Percentiles rank a stretch among this genome's conserved stretches.
phyloP scores from a whole-genome alignment of 2,113 vertebrate species.

The Indicator indicator region DNA sequence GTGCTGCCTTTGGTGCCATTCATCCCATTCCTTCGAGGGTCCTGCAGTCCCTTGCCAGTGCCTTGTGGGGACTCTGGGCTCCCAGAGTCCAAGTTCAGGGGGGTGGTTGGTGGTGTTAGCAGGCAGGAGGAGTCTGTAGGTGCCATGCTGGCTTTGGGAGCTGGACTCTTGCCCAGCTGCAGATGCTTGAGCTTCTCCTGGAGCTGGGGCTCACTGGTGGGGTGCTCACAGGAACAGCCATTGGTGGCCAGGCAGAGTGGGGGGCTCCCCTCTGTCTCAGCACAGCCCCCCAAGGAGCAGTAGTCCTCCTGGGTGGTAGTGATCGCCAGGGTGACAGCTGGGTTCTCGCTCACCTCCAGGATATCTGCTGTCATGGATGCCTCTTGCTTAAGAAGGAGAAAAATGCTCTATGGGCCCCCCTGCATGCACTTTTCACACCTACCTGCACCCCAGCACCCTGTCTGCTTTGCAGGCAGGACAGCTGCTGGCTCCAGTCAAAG shows the following conservation, averaged over 20 bases:
- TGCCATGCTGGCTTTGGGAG: neutral
- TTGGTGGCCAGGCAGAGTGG: neutral
- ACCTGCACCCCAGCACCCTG: neutral
- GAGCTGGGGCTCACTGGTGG: conserved; percentile 28
- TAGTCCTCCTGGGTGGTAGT: neutral
- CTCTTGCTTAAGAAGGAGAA: conserved; percentile 74
- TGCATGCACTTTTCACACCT: accelerated
- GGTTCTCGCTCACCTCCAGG: conserved; percentile 52
- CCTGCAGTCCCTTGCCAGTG: conserved; percentile 64
- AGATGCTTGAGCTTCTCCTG: conserved; percentile 74
- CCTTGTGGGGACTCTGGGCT: conserved; percentile 54
- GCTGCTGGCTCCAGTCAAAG: neutral
- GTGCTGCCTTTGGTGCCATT: neutral
- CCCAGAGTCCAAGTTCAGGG: conserved; percentile 76
- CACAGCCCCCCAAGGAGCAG: neutral
- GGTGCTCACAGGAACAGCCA: neutral
- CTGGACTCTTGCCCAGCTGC: conserved; percentile 67
- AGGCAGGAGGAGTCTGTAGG: conserved; percentile 83
- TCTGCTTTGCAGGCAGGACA: neutral
- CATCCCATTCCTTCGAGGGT: conserved; percentile 70
- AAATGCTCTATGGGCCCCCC: neutral
- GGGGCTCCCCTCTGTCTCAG: neutral
- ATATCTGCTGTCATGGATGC: conserved; percentile 52
- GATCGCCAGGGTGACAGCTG: neutral
- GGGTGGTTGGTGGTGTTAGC: conserved; percentile 89